Base-by-base conservation (phyloP, 2,888 invertebrate species). In the Agelastica alni region DNA sequence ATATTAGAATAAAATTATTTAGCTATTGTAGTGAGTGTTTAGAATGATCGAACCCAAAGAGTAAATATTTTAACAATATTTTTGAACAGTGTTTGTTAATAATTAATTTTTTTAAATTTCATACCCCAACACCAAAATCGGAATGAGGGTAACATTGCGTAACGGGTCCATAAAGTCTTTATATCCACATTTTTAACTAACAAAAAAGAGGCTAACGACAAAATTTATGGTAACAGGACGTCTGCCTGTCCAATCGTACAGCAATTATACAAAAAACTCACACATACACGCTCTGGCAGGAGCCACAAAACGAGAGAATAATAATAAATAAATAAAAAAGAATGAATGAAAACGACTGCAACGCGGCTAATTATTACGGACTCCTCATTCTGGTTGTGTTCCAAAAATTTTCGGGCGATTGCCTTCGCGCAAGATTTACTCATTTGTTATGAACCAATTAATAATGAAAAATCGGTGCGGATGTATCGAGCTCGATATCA, bases 351-450 rank as follows among this genome's bases (percentile, higher is more conserved):
- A 49, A 41, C 20, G 41, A 31, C 37, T 32, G 13, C 32, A 37
- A 49, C 37, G 41, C 41, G 30, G 42, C 32, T 47, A 56, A 52
- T 52, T 52, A 48, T 52, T 52, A 56, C 45, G 41, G 53, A 51
- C 44, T 39, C 26, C 49, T 46, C 45, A 49, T 49, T 41, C 56
- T 60, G 60, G 60, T 58, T 54, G 46, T 31, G 44, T 51, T 55
- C 60, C 58, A 52, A 56, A n/a, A 36, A 46, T 10, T n/a, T 26
- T 41, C 30, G 32, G 41, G 53, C 37, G 44, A 49, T 51, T 45
- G 51, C 36, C 51, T 53, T 42, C 37, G 42, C 48, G 13, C 42
- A 47, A 47, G 37, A 53, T 53, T 46, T 47, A 47, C 53, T 51
- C 51, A 46, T 51, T 51, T 51, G 32, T 55, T 51, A 36, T 51